Conservation (phyloP, 2,113 vertebrate genomes). For the Fulmarus glacialis region DNA sequence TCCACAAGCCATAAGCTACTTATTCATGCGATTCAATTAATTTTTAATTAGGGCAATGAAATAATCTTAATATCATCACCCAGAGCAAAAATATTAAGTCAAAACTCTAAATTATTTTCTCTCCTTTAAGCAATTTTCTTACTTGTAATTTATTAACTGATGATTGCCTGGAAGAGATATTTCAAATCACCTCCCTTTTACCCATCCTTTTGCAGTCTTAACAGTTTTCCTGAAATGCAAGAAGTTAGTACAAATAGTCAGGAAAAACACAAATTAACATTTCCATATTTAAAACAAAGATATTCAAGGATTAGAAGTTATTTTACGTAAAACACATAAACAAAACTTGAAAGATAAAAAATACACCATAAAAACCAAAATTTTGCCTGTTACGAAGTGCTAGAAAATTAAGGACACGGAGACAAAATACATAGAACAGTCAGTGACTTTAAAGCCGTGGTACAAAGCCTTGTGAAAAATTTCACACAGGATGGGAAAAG, state of each 20-base stretch:
- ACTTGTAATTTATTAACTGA: not conserved
- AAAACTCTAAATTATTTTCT: not conserved
- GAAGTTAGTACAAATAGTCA: not conserved
- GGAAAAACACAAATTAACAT: not conserved
- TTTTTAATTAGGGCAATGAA: not conserved
- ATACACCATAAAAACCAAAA: not conserved
- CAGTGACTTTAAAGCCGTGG: not conserved
- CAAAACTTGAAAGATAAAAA: not conserved
- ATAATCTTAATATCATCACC: not conserved
- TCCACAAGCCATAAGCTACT: not conserved
- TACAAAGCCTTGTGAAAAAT: not conserved
- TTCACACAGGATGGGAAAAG: not conserved
- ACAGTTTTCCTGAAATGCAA: not conserved
- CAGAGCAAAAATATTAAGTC: not conserved
- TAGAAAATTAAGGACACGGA: not conserved
- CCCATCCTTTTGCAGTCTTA: not conserved
- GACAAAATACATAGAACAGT: not conserved
- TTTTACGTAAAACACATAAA: not conserved
- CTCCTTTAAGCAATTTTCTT: not conserved
- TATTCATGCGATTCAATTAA: not conserved
- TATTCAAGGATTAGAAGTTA: not conserved
- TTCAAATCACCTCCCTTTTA: not conserved
- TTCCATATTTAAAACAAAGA: not conserved
- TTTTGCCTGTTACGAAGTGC: not conserved
- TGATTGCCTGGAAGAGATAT: not conserved